Conservation (phyloP, 23 tunicate species). For the Halocynthia aurantium region DNA sequence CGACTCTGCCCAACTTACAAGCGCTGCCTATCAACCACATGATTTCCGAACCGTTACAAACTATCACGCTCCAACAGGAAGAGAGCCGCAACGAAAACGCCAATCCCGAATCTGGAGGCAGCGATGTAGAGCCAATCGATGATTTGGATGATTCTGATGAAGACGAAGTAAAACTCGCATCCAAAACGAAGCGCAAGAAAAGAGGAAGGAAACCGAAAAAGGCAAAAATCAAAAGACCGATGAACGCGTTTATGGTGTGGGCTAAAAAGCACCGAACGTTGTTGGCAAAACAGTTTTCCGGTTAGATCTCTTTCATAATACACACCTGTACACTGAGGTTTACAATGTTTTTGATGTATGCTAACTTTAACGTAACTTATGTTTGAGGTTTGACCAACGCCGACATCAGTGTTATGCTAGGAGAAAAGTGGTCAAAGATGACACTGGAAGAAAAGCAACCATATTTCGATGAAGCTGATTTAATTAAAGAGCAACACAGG, state of each 20-base stretch:
- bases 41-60: no score
- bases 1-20: no score
- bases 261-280: constrained; percentile 62
- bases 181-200: constrained; percentile 23
- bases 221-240: constrained; percentile 79
- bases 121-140: constrained; percentile 2
- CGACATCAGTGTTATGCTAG: constrained; percentile 82
- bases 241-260: constrained; percentile 97
- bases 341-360: background rate
- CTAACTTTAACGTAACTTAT: background rate
- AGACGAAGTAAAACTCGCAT: background rate
- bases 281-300: constrained; percentile 79
- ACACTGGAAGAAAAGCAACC: constrained; percentile 74
- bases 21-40: no score
- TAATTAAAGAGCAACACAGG: constrained; percentile 76
- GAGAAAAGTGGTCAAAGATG: constrained; percentile 75
- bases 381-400: constrained; percentile 75
- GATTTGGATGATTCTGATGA: constrained; percentile 8
- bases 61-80: no score
- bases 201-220: constrained; percentile 38
- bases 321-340: background rate
- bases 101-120: no score
- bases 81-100: no score
- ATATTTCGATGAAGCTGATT: constrained; percentile 80
- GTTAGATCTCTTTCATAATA: constrained; percentile 16